phyloP scores from a whole-genome alignment of 1,140 invertebrate species.

The Thereuonema tuberculata region DNA sequence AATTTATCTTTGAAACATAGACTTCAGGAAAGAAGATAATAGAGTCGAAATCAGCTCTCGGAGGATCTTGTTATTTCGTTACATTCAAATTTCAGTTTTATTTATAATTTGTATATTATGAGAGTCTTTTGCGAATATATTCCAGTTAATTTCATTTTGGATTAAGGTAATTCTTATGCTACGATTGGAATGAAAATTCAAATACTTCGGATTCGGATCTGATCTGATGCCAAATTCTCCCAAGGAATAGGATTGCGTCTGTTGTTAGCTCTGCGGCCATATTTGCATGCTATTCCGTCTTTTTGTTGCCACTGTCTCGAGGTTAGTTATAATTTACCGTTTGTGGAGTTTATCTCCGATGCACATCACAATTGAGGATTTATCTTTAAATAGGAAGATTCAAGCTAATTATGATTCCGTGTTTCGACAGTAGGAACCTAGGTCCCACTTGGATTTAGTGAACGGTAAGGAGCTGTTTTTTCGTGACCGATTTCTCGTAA shows the following conservation, averaged over 20 bases:
- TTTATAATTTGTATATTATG: too few species aligned
- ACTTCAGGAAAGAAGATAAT: not conserved
- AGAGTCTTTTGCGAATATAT: too few species aligned
- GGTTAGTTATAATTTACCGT: not conserved
- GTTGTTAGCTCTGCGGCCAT: conserved; percentile 2
- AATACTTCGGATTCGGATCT: too few species aligned
- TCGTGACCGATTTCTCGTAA: not conserved
- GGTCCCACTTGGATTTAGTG: too few species aligned
- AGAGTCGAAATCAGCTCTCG: not conserved
- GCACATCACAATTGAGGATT: not conserved
- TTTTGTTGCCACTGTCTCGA: not conserved
- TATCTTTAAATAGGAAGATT: not conserved
- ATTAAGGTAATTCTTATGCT: too few species aligned
- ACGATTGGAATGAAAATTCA: too few species aligned
- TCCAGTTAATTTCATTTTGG: too few species aligned
- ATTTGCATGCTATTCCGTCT: conserved; percentile 4
- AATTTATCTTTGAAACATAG: conserved; percentile 7
- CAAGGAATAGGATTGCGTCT: conserved; percentile 5
- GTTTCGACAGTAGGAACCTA: too few species aligned
- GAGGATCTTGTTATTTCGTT: not conserved
- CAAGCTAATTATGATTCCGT: too few species aligned
- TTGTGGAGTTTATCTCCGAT: too few species aligned
- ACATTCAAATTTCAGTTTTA: too few species aligned
- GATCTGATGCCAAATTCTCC: conserved; percentile 1
- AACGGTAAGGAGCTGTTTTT: not conserved